phyloP scores from a whole-genome alignment of 2,888 invertebrate species.

The Gandaritis pyraliata region DNA sequence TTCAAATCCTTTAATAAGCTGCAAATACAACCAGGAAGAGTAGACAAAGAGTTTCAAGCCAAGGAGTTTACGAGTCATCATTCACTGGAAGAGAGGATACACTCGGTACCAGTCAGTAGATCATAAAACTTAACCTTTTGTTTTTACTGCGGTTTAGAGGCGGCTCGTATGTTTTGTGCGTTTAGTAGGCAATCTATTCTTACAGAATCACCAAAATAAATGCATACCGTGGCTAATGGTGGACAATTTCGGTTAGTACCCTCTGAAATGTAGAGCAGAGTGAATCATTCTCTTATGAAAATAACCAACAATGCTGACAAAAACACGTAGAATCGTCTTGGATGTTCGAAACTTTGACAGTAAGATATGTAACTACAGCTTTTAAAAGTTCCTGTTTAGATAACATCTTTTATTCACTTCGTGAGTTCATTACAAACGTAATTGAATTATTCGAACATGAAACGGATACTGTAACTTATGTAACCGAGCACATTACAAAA shows the following conservation, averaged over 20 bases:
- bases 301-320: constrained; percentile 1
- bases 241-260: constrained; percentile 8
- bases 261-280: constrained; percentile 9
- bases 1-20: constrained; percentile 31
- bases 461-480: constrained; percentile 40
- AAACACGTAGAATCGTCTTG: constrained; percentile 6
- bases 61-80: constrained; percentile 49
- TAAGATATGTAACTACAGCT: background rate
- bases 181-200: constrained; percentile 17
- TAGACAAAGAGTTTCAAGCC: constrained; percentile 54
- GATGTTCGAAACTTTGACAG: constrained; percentile 5
- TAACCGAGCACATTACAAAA: constrained; percentile 37
- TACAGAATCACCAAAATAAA: constrained; percentile 11
- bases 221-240: constrained; percentile 7
- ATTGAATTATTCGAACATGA: constrained; percentile 41
- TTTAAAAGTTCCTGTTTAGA: constrained; percentile 26
- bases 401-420: constrained; percentile 31
- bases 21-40: constrained; percentile 53
- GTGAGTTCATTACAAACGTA: constrained; percentile 39
- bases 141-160: constrained; percentile 31
- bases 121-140: constrained; percentile 37
- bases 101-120: constrained; percentile 15
- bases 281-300: constrained; percentile 2
- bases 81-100: constrained; percentile 30
- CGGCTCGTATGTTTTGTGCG: constrained; percentile 8